Base-by-base conservation (phyloP, 2,797 vertebrate genomes). In the Gephyroberyx darwinii region DNA sequence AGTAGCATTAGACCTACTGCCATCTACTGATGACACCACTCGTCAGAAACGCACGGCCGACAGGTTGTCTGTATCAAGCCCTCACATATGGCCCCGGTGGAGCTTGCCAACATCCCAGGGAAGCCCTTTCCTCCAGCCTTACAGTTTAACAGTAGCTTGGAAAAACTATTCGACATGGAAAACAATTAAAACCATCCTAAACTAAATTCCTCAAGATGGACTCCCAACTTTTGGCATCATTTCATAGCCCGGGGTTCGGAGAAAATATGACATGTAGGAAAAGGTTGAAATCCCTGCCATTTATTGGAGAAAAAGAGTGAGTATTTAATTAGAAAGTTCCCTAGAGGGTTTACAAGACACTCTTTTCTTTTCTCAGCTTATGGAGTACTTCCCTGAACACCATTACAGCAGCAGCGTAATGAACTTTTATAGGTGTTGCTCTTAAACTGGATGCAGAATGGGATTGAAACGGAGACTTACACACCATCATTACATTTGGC, bases 341-440 rank as follows among this genome's bases (percentile, higher is more conserved):
- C 91, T 81, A 22, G 22, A 85, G 90, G 87, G 79, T 92, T 93
- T 90, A 91, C 90, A 82, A 92, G 85, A 87, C 83, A 79, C 83
- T 87, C 83, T 84, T 84, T 84, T 81, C 87, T 89, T 89, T 90
- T 91, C 87, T 88, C 89, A 89, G 90, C 84, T 88, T 84, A 84
- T 65, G 75, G 80, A 92, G 85, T 78, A 89, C 83, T 90, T 90
- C 87, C 89, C 89, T 90, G 82, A 89, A 87, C 91, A 86, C 84
- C 83, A 88, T 89, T 90, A 86, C 81, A 85, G 81, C 88, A 85
- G 86, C 88, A 90, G 78, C 84, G 76, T 93, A 93, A 95, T 94
- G 91, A 91, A 84, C 69, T 90, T 93, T 94, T 93, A 94, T 92
- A 88, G 90, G 81, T 89, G 86, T 83, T 91, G 87, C 89, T 92